Conservation (phyloP, 2,888 invertebrate genomes). For the Philonicus albiceps region DNA sequence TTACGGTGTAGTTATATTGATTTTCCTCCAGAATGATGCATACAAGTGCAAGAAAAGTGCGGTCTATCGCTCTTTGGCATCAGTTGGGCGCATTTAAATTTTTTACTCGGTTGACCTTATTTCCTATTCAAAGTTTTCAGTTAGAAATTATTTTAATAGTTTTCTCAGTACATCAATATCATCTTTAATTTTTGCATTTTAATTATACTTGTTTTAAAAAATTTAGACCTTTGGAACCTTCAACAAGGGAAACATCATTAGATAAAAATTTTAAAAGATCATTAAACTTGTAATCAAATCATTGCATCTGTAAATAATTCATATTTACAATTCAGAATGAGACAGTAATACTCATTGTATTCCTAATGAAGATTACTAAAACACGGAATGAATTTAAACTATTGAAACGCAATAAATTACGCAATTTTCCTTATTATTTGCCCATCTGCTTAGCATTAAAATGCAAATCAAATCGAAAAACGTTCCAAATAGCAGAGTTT, state of each 20-base stretch:
- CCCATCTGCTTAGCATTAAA: neutral
- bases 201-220: too few species aligned
- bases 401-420: neutral
- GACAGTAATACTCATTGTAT: neutral
- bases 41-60: neutral
- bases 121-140: neutral
- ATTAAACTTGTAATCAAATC: neutral
- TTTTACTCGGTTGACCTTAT: neutral
- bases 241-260: too few species aligned
- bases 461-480: neutral
- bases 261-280: neutral
- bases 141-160: too few species aligned
- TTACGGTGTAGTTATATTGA: neutral
- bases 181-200: too few species aligned
- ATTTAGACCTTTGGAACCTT: too few species aligned
- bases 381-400: neutral
- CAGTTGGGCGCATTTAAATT: neutral
- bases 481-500: neutral
- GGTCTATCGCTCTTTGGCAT: neutral
- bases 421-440: neutral
- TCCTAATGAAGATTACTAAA: neutral
- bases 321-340: neutral
- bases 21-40: neutral
- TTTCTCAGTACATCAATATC: too few species aligned
- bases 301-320: neutral